Conservation (phyloP, 2,113 vertebrate genomes). For the Myxocyprinus asiaticus region DNA sequence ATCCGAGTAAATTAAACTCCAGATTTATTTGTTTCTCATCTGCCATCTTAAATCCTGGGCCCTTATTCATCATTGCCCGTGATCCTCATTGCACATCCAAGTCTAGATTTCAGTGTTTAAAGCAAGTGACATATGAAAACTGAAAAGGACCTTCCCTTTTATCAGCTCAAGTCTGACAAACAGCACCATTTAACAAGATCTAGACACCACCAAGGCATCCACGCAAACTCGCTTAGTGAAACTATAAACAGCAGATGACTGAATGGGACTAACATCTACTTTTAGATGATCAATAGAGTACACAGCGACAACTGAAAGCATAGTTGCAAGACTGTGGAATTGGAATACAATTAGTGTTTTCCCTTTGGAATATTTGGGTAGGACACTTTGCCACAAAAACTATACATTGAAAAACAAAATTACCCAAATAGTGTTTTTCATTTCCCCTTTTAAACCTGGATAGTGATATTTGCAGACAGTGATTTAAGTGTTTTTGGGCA, state of each 20-base stretch:
- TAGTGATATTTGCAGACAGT: constrained; percentile 22
- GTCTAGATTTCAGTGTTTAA: constrained; percentile 5
- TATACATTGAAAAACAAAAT: neutral
- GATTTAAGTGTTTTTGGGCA: constrained; percentile 22
- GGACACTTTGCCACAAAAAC: constrained; percentile 3
- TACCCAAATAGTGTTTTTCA: constrained; percentile 8
- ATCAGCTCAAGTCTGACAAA: constrained; percentile 13
- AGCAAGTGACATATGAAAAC: too few relatives aligned
- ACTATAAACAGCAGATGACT: constrained; percentile 33
- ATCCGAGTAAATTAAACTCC: constrained; percentile 42
- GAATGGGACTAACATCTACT: neutral
- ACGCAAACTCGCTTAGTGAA: neutral
- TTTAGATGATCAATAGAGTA: constrained; percentile 29
- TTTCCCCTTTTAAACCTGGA: constrained; percentile 27
- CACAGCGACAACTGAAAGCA: neutral
- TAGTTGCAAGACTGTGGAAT: neutral
- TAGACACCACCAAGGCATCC: constrained; percentile 10
- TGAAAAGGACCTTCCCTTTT: too few relatives aligned
- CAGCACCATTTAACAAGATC: neutral
- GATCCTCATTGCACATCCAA: neutral
- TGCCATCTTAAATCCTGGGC: constrained; percentile 38
- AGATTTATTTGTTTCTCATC: constrained; percentile 39
- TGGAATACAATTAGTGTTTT: constrained; percentile 17
- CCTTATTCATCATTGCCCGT: constrained; percentile 26
- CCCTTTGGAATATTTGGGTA: neutral